Evolutionary conservation across 2,888 invertebrate genomes (phyloP).

Genomic region (Apamea crenata): DNA sequence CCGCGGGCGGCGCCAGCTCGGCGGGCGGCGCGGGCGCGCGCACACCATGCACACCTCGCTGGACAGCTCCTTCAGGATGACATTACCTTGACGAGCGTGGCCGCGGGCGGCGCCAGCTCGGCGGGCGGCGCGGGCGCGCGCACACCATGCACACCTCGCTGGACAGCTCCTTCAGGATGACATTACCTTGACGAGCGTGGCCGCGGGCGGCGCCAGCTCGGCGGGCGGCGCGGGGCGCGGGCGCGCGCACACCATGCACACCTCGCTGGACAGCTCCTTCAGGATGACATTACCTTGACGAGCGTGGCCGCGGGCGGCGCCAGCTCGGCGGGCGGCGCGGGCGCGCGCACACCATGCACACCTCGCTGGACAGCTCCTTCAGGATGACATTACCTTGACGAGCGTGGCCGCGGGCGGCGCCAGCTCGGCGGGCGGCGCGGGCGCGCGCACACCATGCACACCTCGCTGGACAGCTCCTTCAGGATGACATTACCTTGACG

Average conservation of each 20-base stretch:
- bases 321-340: constrained; percentile 84
- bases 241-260: constrained; percentile 97
- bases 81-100: constrained; percentile 85
- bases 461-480: constrained; percentile 97
- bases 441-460: constrained; percentile 97
- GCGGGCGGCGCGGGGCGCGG: constrained; percentile 88
- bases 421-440: constrained; percentile 84
- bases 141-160: constrained; percentile 97
- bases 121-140: constrained; percentile 90
- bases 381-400: constrained; percentile 91
- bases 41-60: constrained; percentile 97
- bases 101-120: constrained; percentile 82
- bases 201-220: constrained; percentile 82
- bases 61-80: constrained; percentile 96
- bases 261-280: constrained; percentile 97
- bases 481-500: constrained; percentile 91
- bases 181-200: constrained; percentile 85
- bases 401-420: constrained; percentile 84
- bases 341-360: constrained; percentile 97
- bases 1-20: constrained; percentile 82
- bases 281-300: constrained; percentile 91
- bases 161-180: constrained; percentile 96
- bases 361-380: constrained; percentile 97
- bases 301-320: constrained; percentile 84
- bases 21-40: constrained; percentile 90